A percentile compares a stretch with the other conserved stretches of the same genome.
Evolutionary conservation across 2,888 invertebrate genomes (phyloP).

Genomic region (Lutraria lutraria): DNA sequence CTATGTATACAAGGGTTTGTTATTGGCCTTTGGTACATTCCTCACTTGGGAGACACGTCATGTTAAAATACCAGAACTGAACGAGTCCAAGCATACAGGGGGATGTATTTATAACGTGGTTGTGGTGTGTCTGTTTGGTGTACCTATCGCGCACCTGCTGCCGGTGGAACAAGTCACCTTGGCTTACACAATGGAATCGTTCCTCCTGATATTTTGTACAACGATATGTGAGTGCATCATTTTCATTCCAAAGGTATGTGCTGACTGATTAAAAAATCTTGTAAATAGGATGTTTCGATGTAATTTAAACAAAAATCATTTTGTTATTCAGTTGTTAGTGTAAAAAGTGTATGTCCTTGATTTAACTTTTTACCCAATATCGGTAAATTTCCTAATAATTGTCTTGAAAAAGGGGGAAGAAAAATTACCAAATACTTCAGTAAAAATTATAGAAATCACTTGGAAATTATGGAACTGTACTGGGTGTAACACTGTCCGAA

Average conservation of each 20-base stretch:
- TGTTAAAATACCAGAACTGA: slow-evolving; percentile 75
- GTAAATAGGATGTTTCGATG: too few species aligned
- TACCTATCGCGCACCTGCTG: slow-evolving; percentile 71
- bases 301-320: too few species aligned
- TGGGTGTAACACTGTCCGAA: too few species aligned
- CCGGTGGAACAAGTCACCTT: slow-evolving; percentile 69
- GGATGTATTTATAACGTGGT: slow-evolving; percentile 80
- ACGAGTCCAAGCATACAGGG: slow-evolving; percentile 79
- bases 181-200: slow-evolving; percentile 68
- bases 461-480: too few species aligned
- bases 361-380: too few species aligned
- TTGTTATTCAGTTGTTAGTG: too few species aligned
- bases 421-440: too few species aligned
- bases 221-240: slow-evolving; percentile 75
- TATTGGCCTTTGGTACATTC: slow-evolving; percentile 79
- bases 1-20: slow-evolving; percentile 76
- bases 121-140: slow-evolving; percentile 74
- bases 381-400: too few species aligned
- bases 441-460: too few species aligned
- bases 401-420: too few species aligned
- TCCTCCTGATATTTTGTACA: slow-evolving; percentile 74
- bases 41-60: slow-evolving; percentile 79
- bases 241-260: slow-evolving; percentile 78
- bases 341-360: too few species aligned
- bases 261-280: not conserved